Evolutionary conservation across 2,888 invertebrate species (phyloP), one percentile per base, ranked within the genome.

Genomic region (Drosophila monieri): DNA sequence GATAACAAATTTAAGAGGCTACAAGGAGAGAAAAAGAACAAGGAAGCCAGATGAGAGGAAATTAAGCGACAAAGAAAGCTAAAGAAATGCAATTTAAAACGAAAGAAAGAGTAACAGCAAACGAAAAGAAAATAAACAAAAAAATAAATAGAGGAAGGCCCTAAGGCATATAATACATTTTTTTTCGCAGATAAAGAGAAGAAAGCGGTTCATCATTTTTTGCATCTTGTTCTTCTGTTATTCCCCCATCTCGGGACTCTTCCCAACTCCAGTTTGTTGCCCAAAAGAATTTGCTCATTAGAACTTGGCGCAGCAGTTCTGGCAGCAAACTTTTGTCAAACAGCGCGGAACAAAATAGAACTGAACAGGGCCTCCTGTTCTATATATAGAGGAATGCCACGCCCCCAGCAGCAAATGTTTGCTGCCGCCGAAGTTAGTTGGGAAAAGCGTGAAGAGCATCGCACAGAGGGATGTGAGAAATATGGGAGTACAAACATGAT

Each of bases 281-380:
- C 66, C 58, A 23, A 76, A 85, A 80, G 80, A 80, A 80, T 80
- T 80, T 86, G 68, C 85, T 86, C 85, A 80, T 80, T 80, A 80
- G 80, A 86, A 68, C 62, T 69, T 71, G 71, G 61, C 62, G 52
- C 60, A 70, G 52, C 60, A 70, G 61, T 35, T 35, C 41, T 25
- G 62, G 62, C 41, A 68, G 62, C 61, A 68, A 69, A 71, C 48
- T 69, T 69, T 60, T 71, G 62, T 48, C 64, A 64, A 65, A 54
- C 43, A 59, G 51, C 35, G 41, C 49, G 43, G 23, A 12, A 43
- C 48, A 15, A 18, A 43, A 43, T 21, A 43, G 15, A 43, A 43
- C 43, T 21, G 43, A 43, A 43, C 39, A 44, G 47, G 49, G 57
- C 51, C 44, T 67, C n/a, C n/a, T n/a, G n/a, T n/a, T n/a, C n/a